A percentile compares a stretch with the other conserved stretches of the same genome.
These are phyloP conservation scores for Lycophotia porphyrea DNA, from an alignment of 2,888 invertebrate species.

Conservation along the genomic window DNA sequence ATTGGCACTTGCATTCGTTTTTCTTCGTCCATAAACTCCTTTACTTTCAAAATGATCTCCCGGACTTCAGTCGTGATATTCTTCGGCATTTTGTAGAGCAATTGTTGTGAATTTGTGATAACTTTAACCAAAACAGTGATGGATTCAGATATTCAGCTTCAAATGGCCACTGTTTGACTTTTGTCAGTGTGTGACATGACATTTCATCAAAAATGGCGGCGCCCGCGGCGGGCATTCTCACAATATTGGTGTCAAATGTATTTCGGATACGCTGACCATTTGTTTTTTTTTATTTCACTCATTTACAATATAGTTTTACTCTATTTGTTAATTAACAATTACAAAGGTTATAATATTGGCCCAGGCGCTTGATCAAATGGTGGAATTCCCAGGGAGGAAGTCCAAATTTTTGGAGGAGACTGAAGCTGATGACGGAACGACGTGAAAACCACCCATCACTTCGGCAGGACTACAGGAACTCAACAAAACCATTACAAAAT, in stretches of 20 bases:
- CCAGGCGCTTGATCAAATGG: too few relatives aligned
- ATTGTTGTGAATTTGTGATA: constrained; percentile 43
- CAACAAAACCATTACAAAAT: too few relatives aligned
- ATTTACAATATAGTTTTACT: too few relatives aligned
- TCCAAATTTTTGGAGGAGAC: too few relatives aligned
- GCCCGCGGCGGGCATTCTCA: constrained; percentile 14
- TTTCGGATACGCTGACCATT: constrained; percentile 17
- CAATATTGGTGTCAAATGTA: constrained; percentile 1
- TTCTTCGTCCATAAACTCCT: constrained; percentile 88
- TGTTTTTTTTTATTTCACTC: too few relatives aligned
- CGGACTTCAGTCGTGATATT: constrained; percentile 87
- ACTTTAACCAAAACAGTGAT: constrained; percentile 58
- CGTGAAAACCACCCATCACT: too few relatives aligned
- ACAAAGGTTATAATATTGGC: too few relatives aligned
- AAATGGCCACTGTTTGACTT: constrained; percentile 58
- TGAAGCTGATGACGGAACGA: too few relatives aligned
- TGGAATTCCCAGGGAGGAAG: too few relatives aligned
- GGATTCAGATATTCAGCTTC: constrained; percentile 5
- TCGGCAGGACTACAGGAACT: too few relatives aligned
- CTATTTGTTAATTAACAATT: too few relatives aligned
- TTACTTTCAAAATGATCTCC: constrained; percentile 87
- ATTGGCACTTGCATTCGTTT: constrained; percentile 89
- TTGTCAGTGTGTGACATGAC: constrained; percentile 61
- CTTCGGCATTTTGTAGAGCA: constrained; percentile 82
- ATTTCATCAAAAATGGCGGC: constrained; percentile 46